phyloP scores from a whole-genome alignment of 1,140 invertebrate genomes.

The Drosophila pandora region DNA sequence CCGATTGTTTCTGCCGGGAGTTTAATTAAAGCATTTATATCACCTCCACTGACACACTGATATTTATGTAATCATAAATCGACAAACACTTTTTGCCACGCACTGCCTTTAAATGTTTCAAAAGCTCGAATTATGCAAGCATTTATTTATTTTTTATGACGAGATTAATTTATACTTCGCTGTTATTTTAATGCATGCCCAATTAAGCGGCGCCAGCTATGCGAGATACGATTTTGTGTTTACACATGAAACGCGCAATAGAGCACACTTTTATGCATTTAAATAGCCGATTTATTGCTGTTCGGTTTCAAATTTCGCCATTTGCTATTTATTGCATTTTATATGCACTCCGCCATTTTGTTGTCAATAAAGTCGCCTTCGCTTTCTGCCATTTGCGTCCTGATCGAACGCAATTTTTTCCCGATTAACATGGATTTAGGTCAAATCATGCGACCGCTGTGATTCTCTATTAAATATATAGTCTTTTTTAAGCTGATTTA shows the following conservation, averaged over 20 bases:
- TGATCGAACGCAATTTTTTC: slow-evolving; percentile 29
- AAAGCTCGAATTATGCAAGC: slow-evolving; percentile 54
- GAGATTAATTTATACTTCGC: slow-evolving; percentile 54
- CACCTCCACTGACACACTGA: slow-evolving; percentile 28
- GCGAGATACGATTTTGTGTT: slow-evolving; percentile 5
- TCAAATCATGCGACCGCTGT: slow-evolving; percentile 13
- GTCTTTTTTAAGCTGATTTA: slow-evolving; percentile 13
- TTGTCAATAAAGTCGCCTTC: slow-evolving; percentile 30
- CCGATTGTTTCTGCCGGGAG: slow-evolving; percentile 34
- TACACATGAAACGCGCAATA: not conserved
- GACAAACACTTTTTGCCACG: slow-evolving; percentile 29
- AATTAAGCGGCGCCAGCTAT: slow-evolving; percentile 39
- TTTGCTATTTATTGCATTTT: slow-evolving; percentile 43
- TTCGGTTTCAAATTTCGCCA: slow-evolving; percentile 62
- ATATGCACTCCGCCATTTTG: slow-evolving; percentile 35
- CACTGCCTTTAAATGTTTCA: slow-evolving; percentile 49
- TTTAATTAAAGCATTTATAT: slow-evolving; percentile 56
- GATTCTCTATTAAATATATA: slow-evolving; percentile 2
- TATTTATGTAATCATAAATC: slow-evolving; percentile 34
- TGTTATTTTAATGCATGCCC: slow-evolving; percentile 64
- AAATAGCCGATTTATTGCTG: slow-evolving; percentile 59
- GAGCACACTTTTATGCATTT: slow-evolving; percentile 63
- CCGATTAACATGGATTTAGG: slow-evolving; percentile 36
- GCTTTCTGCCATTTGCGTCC: slow-evolving; percentile 19
- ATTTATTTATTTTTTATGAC: slow-evolving; percentile 37